A percentile compares a stretch with the other conserved stretches of the same genome.
Conservation (phyloP, 2,888 invertebrate species). For the Peribatodes rhomboidaria region DNA sequence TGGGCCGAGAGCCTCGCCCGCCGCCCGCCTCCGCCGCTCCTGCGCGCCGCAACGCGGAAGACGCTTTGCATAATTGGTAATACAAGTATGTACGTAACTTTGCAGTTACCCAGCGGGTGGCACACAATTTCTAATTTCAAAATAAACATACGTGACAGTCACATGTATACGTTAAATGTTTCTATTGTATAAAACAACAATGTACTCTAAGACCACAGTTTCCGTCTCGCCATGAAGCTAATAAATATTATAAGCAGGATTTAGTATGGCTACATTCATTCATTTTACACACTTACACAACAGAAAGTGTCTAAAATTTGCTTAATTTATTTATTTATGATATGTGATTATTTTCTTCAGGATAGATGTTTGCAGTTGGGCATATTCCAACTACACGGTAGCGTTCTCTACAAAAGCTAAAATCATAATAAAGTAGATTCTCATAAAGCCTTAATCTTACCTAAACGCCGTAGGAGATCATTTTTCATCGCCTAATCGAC, state of each 20-base stretch:
- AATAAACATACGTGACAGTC: constrained; percentile 14
- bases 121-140: constrained; percentile 30
- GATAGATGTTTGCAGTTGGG: constrained; percentile 6
- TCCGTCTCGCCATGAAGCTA: not conserved
- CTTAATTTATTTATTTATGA: not conserved
- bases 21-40: constrained; percentile 58
- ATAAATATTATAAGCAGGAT: not conserved
- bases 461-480: constrained; percentile 69
- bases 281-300: not conserved
- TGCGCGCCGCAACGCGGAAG: constrained; percentile 78
- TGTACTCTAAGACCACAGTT: not conserved
- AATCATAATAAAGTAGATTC: constrained; percentile 40
- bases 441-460: constrained; percentile 43
- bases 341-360: too few relatives aligned
- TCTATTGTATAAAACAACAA: not conserved
- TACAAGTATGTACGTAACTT: constrained; percentile 71
- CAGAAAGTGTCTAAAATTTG: not conserved
- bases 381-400: constrained; percentile 9
- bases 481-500: constrained; percentile 76
- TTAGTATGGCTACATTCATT: not conserved
- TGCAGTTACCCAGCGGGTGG: constrained; percentile 31
- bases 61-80: constrained; percentile 85
- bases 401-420: constrained; percentile 29
- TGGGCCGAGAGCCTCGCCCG: constrained; percentile 52
- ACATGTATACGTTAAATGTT: constrained; percentile 4